Evolutionary conservation across 2,888 invertebrate genomes (phyloP), one percentile per base, ranked within the genome.

Genomic region (Eudemis profundana): DNA sequence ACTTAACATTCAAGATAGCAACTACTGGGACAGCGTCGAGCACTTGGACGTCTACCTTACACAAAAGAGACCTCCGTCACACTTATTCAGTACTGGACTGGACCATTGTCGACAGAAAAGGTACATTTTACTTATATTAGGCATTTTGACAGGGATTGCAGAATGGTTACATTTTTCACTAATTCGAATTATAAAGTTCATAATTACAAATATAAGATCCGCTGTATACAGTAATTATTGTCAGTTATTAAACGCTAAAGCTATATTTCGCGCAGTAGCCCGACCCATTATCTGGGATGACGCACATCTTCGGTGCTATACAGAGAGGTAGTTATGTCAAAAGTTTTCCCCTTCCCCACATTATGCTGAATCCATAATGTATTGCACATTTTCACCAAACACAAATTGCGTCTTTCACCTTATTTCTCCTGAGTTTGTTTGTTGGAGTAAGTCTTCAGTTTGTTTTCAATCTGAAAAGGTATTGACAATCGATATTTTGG

Each of bases 261-360:
- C 21, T 36, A 33, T 51, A 51, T 33, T 5, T 33, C 27, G 10
- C 21, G 33, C 33, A 17, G 14, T 7, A 53, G 14, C 21, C 33
- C 2, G 33, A 14, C 10, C 8, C 38, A 15, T 40, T 63, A 42
- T 56, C 21, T 23, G 15, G 38, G 33, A 27, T 47, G 56, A 56
- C 56, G 46, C 21, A 63, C 47, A 33, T 23, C 21, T 62, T 63
- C n/a, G n/a, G n/a, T 12, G 17, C 14, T 63, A 63, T 56, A 49
- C 15, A 14, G 14, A 27, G 46, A 40, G 27, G 17, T 54, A 29
- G 54, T 19, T 63, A 49, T 63, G 63, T 56, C 15, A 17, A 42
- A 44, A 56, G 21, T 56, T 63, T 62, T 38, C 49, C 56, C 63
- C 56, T 49, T 49, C 38, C 38, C 14, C 15, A 12, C 23, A 12